Percentiles rank a stretch among this genome's conserved stretches.
These are phyloP conservation scores for Leptopilina myrica DNA, from an alignment of 2,888 invertebrate species.

Conservation along the genomic window DNA sequence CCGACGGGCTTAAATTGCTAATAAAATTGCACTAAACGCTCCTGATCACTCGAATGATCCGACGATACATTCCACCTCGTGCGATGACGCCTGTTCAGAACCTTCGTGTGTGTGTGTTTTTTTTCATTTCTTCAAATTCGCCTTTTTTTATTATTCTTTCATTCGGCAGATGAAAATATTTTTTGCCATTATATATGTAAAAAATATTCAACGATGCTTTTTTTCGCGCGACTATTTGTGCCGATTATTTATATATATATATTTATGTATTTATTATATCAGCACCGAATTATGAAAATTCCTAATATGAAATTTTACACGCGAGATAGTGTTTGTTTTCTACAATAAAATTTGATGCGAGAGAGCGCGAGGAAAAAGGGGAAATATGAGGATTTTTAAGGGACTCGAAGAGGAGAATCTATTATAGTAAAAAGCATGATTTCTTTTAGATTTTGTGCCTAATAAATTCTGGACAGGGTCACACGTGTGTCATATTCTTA, in stretches of 20 bases:
- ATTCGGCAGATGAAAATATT: too few relatives aligned
- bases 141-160: neutral
- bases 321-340: neutral
- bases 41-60: slow-evolving; percentile 45
- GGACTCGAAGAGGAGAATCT: slow-evolving; percentile 5
- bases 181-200: neutral
- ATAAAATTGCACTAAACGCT: slow-evolving; percentile 49
- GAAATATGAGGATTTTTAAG: neutral
- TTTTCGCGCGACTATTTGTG: neutral
- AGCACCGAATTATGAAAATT: neutral
- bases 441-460: slow-evolving; percentile 19
- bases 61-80: slow-evolving; percentile 49
- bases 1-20: slow-evolving; percentile 61
- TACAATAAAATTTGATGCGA: slow-evolving; percentile 5
- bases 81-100: slow-evolving; percentile 53
- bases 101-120: slow-evolving; percentile 29
- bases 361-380: neutral
- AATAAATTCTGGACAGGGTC: slow-evolving; percentile 27
- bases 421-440: neutral
- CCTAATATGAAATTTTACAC: neutral
- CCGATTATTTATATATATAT: neutral
- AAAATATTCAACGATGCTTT: slow-evolving; percentile 8
- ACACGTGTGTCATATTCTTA: slow-evolving; percentile 19
- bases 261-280: neutral
- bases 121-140: neutral